phyloP scores from a whole-genome alignment of 2,113 vertebrate species.

The Thunnus thynnus region DNA sequence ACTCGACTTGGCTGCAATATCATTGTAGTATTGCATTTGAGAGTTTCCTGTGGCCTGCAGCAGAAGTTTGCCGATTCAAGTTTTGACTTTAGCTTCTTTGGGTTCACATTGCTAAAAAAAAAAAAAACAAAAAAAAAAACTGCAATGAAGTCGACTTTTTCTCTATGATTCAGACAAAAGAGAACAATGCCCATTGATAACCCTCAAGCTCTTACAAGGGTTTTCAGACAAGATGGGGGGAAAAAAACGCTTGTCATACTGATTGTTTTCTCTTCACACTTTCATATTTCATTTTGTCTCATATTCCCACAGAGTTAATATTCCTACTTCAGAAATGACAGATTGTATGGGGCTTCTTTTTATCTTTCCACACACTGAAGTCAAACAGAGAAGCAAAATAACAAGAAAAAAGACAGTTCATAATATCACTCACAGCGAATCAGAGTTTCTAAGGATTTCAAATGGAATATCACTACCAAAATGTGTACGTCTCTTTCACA shows the following conservation, averaged over 20 bases:
- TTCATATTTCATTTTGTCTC: constrained; percentile 58
- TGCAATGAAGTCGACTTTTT: background rate
- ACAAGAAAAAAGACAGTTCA: constrained; percentile 47
- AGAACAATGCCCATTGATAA: constrained; percentile 14
- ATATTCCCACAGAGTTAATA: constrained; percentile 48
- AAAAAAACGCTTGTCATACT: constrained; percentile 31
- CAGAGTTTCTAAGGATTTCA: constrained; percentile 42
- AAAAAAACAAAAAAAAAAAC: background rate
- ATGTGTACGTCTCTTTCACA: constrained; percentile 53
- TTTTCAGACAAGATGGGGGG: constrained; percentile 42
- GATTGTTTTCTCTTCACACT: constrained; percentile 57
- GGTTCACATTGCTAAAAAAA: background rate
- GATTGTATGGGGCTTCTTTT: constrained; percentile 37
- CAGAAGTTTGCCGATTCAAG: constrained; percentile 4
- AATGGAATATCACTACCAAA: constrained; percentile 30
- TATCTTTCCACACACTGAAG: constrained; percentile 43
- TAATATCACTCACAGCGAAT: constrained; percentile 60
- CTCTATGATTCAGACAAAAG: background rate
- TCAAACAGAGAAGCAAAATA: constrained; percentile 46
- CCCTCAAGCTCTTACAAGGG: background rate
- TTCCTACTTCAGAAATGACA: constrained; percentile 49
- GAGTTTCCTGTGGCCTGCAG: constrained; percentile 16
- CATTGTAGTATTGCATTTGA: background rate
- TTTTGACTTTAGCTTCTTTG: constrained; percentile 22
- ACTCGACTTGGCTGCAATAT: background rate